phyloP scores from a whole-genome alignment of 2,797 vertebrate species.

The Microctenopoma stevenorrisi region DNA sequence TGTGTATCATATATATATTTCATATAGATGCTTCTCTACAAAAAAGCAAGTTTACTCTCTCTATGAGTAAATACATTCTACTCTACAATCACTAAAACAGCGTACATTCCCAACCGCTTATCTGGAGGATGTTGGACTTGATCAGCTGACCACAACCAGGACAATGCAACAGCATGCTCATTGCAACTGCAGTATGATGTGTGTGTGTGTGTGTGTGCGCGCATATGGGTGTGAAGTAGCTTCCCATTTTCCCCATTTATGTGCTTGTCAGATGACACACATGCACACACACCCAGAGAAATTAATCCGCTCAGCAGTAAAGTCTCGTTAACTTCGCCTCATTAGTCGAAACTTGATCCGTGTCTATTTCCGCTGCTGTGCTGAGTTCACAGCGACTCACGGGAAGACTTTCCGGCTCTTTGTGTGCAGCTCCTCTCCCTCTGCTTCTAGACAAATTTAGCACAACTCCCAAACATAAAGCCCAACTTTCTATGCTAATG shows the following conservation, averaged over 20 bases:
- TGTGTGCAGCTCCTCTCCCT: slow-evolving; percentile 34
- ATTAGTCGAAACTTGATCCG: slow-evolving; percentile 70
- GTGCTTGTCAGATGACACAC: slow-evolving; percentile 37
- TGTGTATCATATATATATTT: slow-evolving; percentile 75
- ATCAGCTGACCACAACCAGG: slow-evolving; percentile 51
- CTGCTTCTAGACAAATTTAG: slow-evolving; percentile 27
- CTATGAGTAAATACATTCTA: slow-evolving; percentile 86
- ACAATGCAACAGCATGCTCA: slow-evolving; percentile 62
- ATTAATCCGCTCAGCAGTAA: slow-evolving; percentile 73
- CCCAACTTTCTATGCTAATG: slow-evolving; percentile 10
- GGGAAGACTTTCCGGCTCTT: slow-evolving; percentile 32
- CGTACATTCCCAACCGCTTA: slow-evolving; percentile 81
- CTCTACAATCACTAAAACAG: slow-evolving; percentile 79
- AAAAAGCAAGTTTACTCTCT: slow-evolving; percentile 80
- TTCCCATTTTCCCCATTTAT: slow-evolving; percentile 7
- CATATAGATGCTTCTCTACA: slow-evolving; percentile 79
- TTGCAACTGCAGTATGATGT: slow-evolving; percentile 32
- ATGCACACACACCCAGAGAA: slow-evolving; percentile 51
- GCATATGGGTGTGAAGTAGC: slow-evolving; percentile 33
- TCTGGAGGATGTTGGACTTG: slow-evolving; percentile 55
- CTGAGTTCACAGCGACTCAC: slow-evolving; percentile 44
- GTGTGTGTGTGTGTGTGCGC: background rate
- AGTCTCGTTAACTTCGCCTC: slow-evolving; percentile 63
- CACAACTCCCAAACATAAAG: slow-evolving; percentile 9
- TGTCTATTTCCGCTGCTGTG: slow-evolving; percentile 75